A percentile compares a stretch with the other conserved stretches of the same genome.
These are phyloP conservation scores for Drosophila longiperda DNA, from an alignment of 2,888 invertebrate species.

Conservation along the genomic window DNA sequence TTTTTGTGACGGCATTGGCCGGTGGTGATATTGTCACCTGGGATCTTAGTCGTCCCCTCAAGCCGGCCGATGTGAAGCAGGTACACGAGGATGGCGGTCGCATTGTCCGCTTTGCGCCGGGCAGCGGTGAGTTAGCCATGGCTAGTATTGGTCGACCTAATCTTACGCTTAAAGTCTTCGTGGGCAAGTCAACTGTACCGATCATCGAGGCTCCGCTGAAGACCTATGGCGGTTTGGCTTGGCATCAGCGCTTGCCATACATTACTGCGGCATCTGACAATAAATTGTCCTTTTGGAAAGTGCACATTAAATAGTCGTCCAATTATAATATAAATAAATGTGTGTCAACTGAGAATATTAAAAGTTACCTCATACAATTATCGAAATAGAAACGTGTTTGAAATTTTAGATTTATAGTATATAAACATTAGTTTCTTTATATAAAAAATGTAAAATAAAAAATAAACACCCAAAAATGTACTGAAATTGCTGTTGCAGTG, in stretches of 20 bases:
- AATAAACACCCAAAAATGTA: background rate
- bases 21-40: conserved; percentile 89
- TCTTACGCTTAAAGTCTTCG: conserved; percentile 88
- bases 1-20: conserved; percentile 87
- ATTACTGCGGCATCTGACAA: conserved; percentile 87
- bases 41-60: conserved; percentile 88
- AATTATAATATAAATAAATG: background rate
- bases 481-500: background rate
- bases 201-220: conserved; percentile 86
- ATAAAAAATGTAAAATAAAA: background rate
- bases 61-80: conserved; percentile 87
- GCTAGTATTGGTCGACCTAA: conserved; percentile 89
- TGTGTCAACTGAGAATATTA: background rate
- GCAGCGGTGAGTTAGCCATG: conserved; percentile 87
- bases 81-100: conserved; percentile 89
- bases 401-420: background rate
- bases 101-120: conserved; percentile 87
- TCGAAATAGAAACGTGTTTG: background rate
- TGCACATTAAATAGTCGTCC: conserved; percentile 69
- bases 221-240: conserved; percentile 87
- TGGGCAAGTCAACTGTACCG: conserved; percentile 86
- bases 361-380: background rate
- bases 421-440: background rate
- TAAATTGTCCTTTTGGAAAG: conserved; percentile 88
- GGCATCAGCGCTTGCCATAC: conserved; percentile 88